Base-by-base conservation (phyloP, 2,113 vertebrate genomes). In the Taxidea taxus region DNA sequence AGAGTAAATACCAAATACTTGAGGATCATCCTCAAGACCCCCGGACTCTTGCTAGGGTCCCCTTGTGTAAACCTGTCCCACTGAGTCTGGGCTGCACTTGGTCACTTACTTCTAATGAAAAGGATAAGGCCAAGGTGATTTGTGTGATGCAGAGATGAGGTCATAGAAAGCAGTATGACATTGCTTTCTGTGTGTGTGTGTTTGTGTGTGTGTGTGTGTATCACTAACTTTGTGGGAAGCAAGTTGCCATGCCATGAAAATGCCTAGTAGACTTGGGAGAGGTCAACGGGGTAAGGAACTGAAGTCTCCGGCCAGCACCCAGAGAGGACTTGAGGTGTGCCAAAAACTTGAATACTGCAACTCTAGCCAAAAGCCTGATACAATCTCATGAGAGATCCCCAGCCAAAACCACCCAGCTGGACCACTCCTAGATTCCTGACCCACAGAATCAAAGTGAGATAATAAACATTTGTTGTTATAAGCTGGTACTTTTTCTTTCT, bases 311-410 rank as follows among this genome's bases (percentile, higher is more conserved):
- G 34, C 9, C 14, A 74, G 15, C 0, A 58, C 13, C 60, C 15
- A 31, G 2, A 6, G 86, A 86, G 31, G 39, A 16, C 4, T 42
- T 39, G 62, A 21, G 47, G 9, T 8, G 29, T n/a, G 1, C 15
- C n/a, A 70, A 7, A 42, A 27, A 15, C 25, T 75, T 2, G 1
- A 9, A 29, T 51, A 9, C 37, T 7, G 1, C 2, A 89, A 39
- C 15, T 2, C 2, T 9, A 34, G 7, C 9, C 85, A 58, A 21
- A 2, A 27, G 20, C 1, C 6, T 6, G 21, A 64, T 3, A 12
- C 4, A n/a, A 21, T 51, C 29, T 39, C 7, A 13, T 16, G 21
- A 49, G 7, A 42, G 18, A 49, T 0, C 1, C 21, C n/a, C 23
- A 75, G 39, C 49, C 56, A 88, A n/a, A 87, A 62, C 16, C 29